phyloP scores from a whole-genome alignment of 2,797 vertebrate species.

The Sylvilagus floridanus region DNA sequence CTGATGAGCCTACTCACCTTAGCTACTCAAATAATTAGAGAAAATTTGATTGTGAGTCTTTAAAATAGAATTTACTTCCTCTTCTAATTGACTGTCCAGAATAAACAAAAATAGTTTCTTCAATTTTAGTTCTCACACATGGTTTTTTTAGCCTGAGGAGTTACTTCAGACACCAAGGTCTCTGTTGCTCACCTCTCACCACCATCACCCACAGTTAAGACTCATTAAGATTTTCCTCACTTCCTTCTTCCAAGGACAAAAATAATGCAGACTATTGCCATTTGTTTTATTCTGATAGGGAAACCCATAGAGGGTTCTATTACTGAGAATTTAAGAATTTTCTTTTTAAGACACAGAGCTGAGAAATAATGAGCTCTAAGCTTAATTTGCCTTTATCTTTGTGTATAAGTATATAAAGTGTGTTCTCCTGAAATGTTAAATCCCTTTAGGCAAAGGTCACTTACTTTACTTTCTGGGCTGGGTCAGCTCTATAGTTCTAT shows the following conservation, averaged over 20 bases:
- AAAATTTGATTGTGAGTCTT: constrained; percentile 34
- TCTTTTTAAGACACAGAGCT: constrained; percentile 59
- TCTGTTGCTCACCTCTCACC: constrained; percentile 56
- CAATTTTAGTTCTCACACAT: constrained; percentile 36
- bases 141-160: constrained; percentile 66
- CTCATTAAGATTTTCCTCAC: constrained; percentile 80
- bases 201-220: constrained; percentile 65
- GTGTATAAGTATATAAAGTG: constrained; percentile 32
- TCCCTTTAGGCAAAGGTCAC: constrained; percentile 50
- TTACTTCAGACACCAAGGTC: constrained; percentile 59
- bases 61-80: constrained; percentile 67
- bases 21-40: constrained; percentile 15
- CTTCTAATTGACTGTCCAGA: constrained; percentile 75
- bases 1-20: neutral
- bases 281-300: constrained; percentile 72
- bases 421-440: constrained; percentile 56
- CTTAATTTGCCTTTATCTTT: constrained; percentile 66
- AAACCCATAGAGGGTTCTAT: constrained; percentile 38
- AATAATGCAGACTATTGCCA: constrained; percentile 68
- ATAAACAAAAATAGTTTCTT: constrained; percentile 75
- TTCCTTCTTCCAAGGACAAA: constrained; percentile 77
- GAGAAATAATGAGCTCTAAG: constrained; percentile 69
- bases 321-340: constrained; percentile 68
- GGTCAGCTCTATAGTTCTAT: neutral
- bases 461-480: neutral